Evolutionary conservation across 2,797 vertebrate genomes (phyloP).

Genomic region (Sphenodon punctatus): DNA sequence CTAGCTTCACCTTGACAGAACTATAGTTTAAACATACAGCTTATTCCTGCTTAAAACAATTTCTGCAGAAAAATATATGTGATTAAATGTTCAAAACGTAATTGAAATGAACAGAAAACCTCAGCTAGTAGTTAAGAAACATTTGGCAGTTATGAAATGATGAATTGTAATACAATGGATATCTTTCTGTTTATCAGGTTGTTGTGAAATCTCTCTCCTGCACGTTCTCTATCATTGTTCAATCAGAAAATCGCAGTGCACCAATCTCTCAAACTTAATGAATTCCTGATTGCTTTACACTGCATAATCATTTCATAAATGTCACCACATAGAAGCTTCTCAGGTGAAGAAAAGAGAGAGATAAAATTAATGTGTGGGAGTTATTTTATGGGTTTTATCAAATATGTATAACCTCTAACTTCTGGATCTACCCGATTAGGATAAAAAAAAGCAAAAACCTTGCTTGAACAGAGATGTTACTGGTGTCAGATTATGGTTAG

Average conservation of each 20-base stretch:
- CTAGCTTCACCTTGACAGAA: no score
- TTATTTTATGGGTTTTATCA: neutral
- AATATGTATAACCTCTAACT: neutral
- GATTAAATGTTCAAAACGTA: constrained; percentile 12
- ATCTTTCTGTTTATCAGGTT: constrained; percentile 23
- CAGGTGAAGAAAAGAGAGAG: neutral
- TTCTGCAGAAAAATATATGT: neutral
- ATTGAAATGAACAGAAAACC: constrained; percentile 31
- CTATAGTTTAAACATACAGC: constrained; percentile 38
- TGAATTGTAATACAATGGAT: constrained; percentile 11
- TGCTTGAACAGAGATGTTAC: constrained; percentile 1
- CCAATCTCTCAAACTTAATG: constrained; percentile 11
- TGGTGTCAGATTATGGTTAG: constrained; percentile 15
- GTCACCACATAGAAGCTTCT: neutral
- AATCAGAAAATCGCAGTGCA: constrained; percentile 25
- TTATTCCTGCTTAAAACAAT: constrained; percentile 41
- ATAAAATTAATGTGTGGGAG: neutral
- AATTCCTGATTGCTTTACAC: constrained; percentile 11
- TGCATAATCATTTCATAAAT: constrained; percentile 32
- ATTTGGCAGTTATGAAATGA: constrained; percentile 1
- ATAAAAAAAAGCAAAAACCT: constrained; percentile 12
- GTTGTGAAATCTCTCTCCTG: constrained; percentile 23
- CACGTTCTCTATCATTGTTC: constrained; percentile 11
- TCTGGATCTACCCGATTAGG: neutral
- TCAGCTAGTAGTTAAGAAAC: neutral